phyloP scores from a whole-genome alignment of 2,113 vertebrate species.

The Triplophysa rosa region DNA sequence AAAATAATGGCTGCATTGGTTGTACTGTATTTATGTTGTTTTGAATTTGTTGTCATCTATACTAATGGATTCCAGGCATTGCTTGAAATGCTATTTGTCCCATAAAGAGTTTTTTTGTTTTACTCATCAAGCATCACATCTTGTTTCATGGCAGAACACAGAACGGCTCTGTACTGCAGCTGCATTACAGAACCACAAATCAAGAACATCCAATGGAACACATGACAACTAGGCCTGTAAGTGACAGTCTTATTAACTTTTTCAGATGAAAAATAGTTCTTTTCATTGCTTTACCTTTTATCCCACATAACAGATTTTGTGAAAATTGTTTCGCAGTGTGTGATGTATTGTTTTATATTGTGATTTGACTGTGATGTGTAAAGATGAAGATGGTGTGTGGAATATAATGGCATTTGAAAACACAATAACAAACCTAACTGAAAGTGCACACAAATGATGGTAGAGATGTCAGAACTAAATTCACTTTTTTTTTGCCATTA shows the following conservation, averaged over 20 bases:
- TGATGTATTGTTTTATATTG: no score
- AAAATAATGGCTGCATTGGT: background rate
- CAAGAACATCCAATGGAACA: background rate
- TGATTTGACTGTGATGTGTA: no score
- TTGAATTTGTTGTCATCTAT: background rate
- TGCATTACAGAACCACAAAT: slow-evolving; percentile 2
- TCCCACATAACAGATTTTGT: no score
- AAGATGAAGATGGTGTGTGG: no score
- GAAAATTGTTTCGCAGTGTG: no score
- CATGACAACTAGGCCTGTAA: background rate
- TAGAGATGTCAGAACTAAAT: no score
- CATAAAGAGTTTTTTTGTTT: slow-evolving; percentile 21
- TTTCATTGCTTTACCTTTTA: no score
- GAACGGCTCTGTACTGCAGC: background rate
- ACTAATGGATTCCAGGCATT: background rate
- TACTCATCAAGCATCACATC: slow-evolving; percentile 15
- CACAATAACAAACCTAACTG: no score
- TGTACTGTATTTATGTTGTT: background rate
- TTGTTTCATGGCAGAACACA: slow-evolving; percentile 29
- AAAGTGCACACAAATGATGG: no score
- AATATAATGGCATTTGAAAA: no score
- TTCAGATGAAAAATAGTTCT: no score
- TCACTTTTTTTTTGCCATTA: no score
- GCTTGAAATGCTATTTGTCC: slow-evolving; percentile 26
- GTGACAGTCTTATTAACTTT: background rate